Percentiles rank a stretch among this genome's conserved stretches.
Conservation (phyloP, 2,113 vertebrate genomes). For the Seriola quinqueradiata region DNA sequence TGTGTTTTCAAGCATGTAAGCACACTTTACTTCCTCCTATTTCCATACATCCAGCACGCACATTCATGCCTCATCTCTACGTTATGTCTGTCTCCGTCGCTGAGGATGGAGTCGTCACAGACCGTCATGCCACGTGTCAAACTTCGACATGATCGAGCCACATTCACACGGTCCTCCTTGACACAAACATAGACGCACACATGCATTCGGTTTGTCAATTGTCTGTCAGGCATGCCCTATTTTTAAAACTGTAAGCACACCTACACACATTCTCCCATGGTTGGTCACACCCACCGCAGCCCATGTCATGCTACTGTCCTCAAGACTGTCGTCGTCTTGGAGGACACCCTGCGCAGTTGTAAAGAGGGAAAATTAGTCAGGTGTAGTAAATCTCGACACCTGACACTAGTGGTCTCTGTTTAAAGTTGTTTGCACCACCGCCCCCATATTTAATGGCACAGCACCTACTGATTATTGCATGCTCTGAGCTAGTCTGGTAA, state of each 20-base stretch:
- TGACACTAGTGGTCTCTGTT: constrained; percentile 67
- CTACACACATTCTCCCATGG: constrained; percentile 80
- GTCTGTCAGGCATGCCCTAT: constrained; percentile 68
- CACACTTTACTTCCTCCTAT: constrained; percentile 13
- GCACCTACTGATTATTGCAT: constrained; percentile 76
- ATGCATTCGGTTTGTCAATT: constrained; percentile 55
- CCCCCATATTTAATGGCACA: constrained; percentile 69
- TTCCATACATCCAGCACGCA: background rate
- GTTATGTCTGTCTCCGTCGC: background rate
- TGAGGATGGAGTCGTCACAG: constrained; percentile 24
- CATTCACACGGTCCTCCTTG: constrained; percentile 65
- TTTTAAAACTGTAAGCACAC: constrained; percentile 76
- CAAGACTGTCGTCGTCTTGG: constrained; percentile 13
- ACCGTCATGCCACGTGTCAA: constrained; percentile 42
- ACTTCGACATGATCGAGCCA: constrained; percentile 18
- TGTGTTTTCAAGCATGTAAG: constrained; percentile 25
- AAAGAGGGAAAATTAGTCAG: constrained; percentile 46
- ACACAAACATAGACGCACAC: constrained; percentile 61
- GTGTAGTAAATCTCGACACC: constrained; percentile 68
- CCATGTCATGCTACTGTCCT: constrained; percentile 2
- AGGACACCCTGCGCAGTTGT: constrained; percentile 32
- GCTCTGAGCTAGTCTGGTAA: constrained; percentile 73
- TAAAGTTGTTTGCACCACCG: constrained; percentile 60
- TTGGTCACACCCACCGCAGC: constrained; percentile 66
- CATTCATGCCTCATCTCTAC: constrained; percentile 35